Base-by-base conservation (phyloP, 2,888 invertebrate genomes). In the Caenorhabditis sp. region DNA sequence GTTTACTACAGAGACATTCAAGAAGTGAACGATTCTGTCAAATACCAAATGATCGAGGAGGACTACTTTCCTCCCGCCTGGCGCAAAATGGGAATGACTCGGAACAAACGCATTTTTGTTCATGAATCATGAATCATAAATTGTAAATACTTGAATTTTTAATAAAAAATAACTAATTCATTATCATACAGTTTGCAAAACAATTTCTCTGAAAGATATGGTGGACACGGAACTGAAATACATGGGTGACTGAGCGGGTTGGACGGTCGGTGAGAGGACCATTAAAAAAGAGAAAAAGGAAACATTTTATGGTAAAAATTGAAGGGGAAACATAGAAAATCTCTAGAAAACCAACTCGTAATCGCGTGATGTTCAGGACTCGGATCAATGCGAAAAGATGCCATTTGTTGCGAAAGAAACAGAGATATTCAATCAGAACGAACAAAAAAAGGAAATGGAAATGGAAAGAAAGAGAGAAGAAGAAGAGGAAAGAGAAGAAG, bases 161-260 rank as follows among this genome's bases (percentile, higher is more conserved):
- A n/a, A n/a, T n/a, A 27, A 55, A 55, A 65, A 65, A 65, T 65
- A 65, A 56, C 55, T 58, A 68, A 58, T 68, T 68, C 24, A 66
- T 68, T 35, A 22, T 27, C 39, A 15, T 52, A 43, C 43, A 39
- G 43, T 24, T 52, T 41, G n/a, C 43, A 43, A 63, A 52, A 52
- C 4, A 37, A 8, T 37, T 48, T 55, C 37, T 56, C 37, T 66
- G 56, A 70, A 70, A 68, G 68, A 68, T 68, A 68, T 68, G 68
- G 48, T 52, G 52, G 58, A 68, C 68, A 68, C 68, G 68, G 68
- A 68, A 59, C 68, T 68, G 68, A 68, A 68, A 68, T 68, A 58
- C 68, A 68, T 68, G 50, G 66, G 56, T 35, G 66, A 56, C 68
- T 68, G 68, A 68, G 68, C 68, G 66, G 32, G 55, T 17, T 22